Percentiles rank a stretch among this genome's conserved stretches.
Evolutionary conservation across 1,140 invertebrate species (phyloP).

Genomic region (Hylyphantes graminicola): DNA sequence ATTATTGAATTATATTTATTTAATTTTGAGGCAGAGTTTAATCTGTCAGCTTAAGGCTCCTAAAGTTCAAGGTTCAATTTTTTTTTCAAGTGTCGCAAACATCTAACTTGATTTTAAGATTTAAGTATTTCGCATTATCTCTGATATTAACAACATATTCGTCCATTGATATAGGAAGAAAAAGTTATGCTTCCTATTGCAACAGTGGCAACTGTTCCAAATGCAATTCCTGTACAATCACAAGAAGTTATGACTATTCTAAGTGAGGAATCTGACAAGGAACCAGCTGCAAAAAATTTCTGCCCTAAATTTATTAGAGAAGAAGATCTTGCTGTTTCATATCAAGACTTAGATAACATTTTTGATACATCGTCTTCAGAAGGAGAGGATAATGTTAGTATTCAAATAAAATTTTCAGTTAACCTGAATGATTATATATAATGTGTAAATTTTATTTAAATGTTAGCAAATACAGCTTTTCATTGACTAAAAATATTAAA

Average conservation of each 20-base stretch:
- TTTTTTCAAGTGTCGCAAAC: no score
- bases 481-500: no score
- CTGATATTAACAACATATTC: no score
- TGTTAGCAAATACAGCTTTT: neutral
- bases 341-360: conserved; percentile 91
- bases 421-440: neutral
- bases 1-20: no score
- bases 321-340: conserved; percentile 85
- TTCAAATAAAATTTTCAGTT: neutral
- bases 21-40: no score
- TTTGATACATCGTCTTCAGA: conserved; percentile 89
- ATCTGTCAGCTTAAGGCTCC: no score
- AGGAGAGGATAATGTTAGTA: conserved; percentile 79
- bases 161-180: conserved; percentile 16
- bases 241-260: conserved; percentile 13
- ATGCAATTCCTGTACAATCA: neutral
- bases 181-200: conserved; percentile 1
- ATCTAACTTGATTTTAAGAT: no score
- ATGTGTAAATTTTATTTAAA: neutral
- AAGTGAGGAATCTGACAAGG: conserved; percentile 27
- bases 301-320: conserved; percentile 63
- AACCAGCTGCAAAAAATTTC: conserved; percentile 32
- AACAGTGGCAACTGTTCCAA: neutral
- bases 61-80: no score
- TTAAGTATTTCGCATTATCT: no score